Evolutionary conservation across 2,888 invertebrate species (phyloP), one percentile per base, ranked within the genome.

Genomic region (Dinocampus coccinellae): DNA sequence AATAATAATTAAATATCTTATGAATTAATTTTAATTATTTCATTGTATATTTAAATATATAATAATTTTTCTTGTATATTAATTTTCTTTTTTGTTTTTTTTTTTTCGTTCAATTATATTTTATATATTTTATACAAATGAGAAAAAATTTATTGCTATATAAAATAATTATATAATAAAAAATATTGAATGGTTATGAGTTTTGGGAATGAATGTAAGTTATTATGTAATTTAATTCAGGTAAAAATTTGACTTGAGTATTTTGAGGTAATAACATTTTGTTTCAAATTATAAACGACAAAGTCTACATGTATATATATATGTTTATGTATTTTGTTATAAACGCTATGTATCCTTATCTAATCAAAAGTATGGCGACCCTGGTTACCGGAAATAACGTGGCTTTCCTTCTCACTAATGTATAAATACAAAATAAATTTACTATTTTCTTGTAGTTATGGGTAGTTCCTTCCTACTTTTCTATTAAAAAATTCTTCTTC

Each of bases 301-400:
- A 0, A 16, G n/a, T n/a, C n/a, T n/a, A 20, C 16, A 20, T 47
- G 7, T 20, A n/a, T 47, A 7, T 16, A 7, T 47, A 9, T 47
- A 47, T 47, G 16, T n/a, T 7, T 16, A 7, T 36, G 57, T 26
- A 24, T 33, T 34, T 29, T 24, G 52, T 24, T 24, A 42, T 13
- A 29, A 2, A 64, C n/a, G 16, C 13, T 39, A n/a, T 13, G 26
- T 34, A 57, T 20, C 57, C 61, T 75, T 77, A 76, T 77, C 77
- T 77, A 75, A 77, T 77, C 77, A 76, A 75, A n/a, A 76, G 64
- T 71, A 77, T 78, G 81, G 78, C 80, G 78, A 77, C 75, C 75
- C 75, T 79, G 77, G 73, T 79, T 77, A 79, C 81, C 84, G 84
- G 84, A 85, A 84, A 82, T 81, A 84, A 79, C 80, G 81, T 75